Evolutionary conservation across 2,888 invertebrate species (phyloP), one percentile per base, ranked within the genome.

Genomic region (Augochlorella aurata): DNA sequence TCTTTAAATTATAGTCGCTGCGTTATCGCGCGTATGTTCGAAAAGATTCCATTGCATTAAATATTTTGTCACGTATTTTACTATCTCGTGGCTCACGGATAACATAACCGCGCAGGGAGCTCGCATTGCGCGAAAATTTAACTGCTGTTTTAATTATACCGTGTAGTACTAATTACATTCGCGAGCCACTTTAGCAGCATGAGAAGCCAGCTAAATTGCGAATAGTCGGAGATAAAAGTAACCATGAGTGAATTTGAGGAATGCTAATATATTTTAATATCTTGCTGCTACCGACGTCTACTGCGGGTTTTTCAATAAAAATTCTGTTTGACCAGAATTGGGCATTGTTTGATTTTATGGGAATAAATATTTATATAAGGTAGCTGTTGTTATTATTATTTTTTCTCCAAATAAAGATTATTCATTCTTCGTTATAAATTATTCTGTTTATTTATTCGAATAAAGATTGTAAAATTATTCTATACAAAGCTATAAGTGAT

Each of bases 61-160:
- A 66, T 21, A 66, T 66, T 66, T 45, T 14, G 45, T 44, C 45
- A 45, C 45, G 45, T 21, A 21, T 45, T 45, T 66, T 66, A 47
- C 66, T 21, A 45, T 21, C n/a, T 47, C 66, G 45, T 7, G 8
- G 21, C 14, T 66, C 45, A 21, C 14, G 14, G 66, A 66, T 66
- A 66, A 66, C 66, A 8, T 21, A 45, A 21, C 16, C 44, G 44
- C 54, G 52, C 47, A 18, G 10, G 45, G n/a, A 61, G 24, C 44
- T 71, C 24, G 44, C 21, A 72, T 72, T 72, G 45, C 61, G 8
- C 47, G 29, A 47, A 72, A 47, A 72, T 72, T 72, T 61, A 72
- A 61, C 14, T 10, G 45, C 18, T 58, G 45, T 12, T 71, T 71
- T 61, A 71, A 61, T 24, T 45, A 21, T 58, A 58, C 58, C 58